Conservation (phyloP, 2,113 vertebrate species). For the Columbina picui region DNA sequence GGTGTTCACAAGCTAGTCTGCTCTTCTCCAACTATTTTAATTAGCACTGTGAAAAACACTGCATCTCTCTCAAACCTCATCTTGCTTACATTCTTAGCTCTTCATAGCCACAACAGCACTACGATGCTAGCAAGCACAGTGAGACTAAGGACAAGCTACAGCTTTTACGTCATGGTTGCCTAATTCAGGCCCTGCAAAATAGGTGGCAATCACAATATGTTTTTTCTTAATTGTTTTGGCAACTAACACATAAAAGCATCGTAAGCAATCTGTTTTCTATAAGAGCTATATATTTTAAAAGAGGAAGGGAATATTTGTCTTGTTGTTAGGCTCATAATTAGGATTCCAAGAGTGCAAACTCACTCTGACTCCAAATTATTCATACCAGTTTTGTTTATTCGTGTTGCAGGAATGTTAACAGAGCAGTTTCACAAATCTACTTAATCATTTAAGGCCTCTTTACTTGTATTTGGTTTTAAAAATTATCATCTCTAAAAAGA, state of each 20-base stretch:
- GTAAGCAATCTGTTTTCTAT: background rate
- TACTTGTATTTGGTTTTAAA: background rate
- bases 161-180: background rate
- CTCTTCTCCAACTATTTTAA: background rate
- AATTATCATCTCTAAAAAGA: background rate
- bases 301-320: background rate
- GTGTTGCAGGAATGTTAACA: background rate
- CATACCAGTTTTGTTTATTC: background rate
- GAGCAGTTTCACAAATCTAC: background rate
- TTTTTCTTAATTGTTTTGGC: background rate
- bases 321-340: background rate
- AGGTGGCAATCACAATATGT: background rate
- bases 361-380: background rate
- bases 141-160: background rate
- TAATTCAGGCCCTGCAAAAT: background rate
- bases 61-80: background rate
- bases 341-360: background rate
- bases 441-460: background rate
- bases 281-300: background rate
- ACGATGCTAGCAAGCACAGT: background rate
- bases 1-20: background rate
- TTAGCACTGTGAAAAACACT: background rate
- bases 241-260: background rate
- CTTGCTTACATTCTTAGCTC: background rate
- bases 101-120: background rate